Percentiles rank a stretch among this genome's conserved stretches.
These are phyloP conservation scores for Drosophila equinoxialis DNA, from an alignment of 1,140 invertebrate genomes.

Conservation along the genomic window DNA sequence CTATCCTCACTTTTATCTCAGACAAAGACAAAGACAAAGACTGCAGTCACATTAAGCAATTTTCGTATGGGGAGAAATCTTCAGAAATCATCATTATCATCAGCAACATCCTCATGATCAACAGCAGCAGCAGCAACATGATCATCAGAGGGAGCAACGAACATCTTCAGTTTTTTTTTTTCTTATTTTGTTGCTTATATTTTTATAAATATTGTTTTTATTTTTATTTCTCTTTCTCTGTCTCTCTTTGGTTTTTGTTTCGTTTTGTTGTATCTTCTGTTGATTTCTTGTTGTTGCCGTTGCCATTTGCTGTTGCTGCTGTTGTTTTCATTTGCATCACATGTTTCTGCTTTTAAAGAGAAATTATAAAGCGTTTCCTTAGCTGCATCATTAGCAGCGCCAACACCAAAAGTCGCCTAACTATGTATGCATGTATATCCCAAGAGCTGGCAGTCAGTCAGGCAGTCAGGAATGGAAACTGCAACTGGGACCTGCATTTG, in stretches of 20 bases:
- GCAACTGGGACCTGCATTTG: constrained; percentile 30
- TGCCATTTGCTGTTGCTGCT: constrained; percentile 25
- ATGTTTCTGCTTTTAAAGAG: constrained; percentile 76
- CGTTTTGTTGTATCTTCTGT: constrained; percentile 8
- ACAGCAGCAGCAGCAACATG: constrained; percentile 22
- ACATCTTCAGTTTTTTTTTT: constrained; percentile 56
- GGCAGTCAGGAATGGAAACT: constrained; percentile 12
- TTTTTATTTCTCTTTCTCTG: constrained; percentile 26
- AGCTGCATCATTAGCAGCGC: constrained; percentile 81
- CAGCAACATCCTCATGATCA: constrained; percentile 31
- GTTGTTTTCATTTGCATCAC: constrained; percentile 54
- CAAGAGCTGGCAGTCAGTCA: not conserved
- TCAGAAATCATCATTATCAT: constrained; percentile 31
- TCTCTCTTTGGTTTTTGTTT: not conserved
- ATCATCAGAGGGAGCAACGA: constrained; percentile 55
- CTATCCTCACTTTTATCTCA: constrained; percentile 44
- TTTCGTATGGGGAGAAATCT: constrained; percentile 50
- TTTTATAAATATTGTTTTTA: constrained; percentile 25
- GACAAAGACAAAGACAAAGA: constrained; percentile 58
- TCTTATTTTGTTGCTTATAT: constrained; percentile 40
- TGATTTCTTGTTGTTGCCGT: constrained; percentile 40
- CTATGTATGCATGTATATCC: constrained; percentile 48
- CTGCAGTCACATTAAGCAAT: constrained; percentile 64
- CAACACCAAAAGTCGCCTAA: constrained; percentile 81
- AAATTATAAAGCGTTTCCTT: constrained; percentile 82